Percentiles rank a stretch among this genome's conserved stretches.
phyloP scores from a whole-genome alignment of 1,140 invertebrate genomes.

The Sitobion miscanthi region DNA sequence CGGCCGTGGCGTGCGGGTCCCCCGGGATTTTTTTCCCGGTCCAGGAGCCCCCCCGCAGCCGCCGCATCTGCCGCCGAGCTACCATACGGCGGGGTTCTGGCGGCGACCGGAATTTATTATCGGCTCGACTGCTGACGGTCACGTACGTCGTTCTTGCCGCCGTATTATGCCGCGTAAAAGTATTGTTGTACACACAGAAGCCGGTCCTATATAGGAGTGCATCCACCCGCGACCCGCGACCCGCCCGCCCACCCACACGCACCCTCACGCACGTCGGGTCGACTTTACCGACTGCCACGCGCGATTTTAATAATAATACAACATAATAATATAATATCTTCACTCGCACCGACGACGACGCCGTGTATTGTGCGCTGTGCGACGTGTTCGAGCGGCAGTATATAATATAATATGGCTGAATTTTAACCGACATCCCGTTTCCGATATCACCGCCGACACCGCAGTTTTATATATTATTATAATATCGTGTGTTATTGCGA shows the following conservation, averaged over 20 bases:
- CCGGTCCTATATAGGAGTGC: no score
- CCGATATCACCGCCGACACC: neutral
- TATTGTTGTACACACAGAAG: neutral
- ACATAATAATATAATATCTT: neutral
- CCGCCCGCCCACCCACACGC: neutral
- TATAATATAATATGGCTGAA: neutral
- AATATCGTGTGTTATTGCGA: neutral
- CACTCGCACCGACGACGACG: neutral
- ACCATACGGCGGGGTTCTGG: neutral
- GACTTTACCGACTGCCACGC: neutral
- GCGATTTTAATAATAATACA: neutral
- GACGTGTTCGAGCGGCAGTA: neutral
- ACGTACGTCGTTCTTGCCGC: neutral
- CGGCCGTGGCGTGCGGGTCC: neutral
- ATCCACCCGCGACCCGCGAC: neutral
- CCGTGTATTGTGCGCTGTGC: neutral
- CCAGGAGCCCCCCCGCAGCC: neutral
- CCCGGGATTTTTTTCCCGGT: neutral
- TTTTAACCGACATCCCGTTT: neutral
- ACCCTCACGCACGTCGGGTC: neutral
- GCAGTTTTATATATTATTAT: neutral
- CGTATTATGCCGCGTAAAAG: neutral
- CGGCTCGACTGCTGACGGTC: neutral
- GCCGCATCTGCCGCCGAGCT: neutral
- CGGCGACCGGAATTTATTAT: constrained; percentile 16